Evolutionary conservation across 2,113 vertebrate species (phyloP).

Genomic region (Axis porcinus): DNA sequence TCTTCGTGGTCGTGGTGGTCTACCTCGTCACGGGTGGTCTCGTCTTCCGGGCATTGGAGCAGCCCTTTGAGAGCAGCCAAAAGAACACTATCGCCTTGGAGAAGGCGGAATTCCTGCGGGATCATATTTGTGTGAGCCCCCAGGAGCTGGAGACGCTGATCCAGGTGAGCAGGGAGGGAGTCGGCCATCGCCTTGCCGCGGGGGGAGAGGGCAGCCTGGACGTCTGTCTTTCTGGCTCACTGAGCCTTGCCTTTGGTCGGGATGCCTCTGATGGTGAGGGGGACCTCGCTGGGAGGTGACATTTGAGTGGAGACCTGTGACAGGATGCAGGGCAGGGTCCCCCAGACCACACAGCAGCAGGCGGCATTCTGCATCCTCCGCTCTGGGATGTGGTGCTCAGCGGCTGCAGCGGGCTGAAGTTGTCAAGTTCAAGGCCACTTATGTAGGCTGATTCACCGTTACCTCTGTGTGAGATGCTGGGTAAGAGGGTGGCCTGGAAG

Average conservation of each 20-base stretch:
- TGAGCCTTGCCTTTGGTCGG: background rate
- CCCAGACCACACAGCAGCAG: accelerated
- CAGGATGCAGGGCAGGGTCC: no score
- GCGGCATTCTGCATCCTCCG: no score
- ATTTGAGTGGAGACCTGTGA: background rate
- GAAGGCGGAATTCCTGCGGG: conserved; percentile 91
- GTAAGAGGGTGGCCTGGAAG: background rate
- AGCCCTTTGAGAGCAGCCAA: conserved; percentile 92
- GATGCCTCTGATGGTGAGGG: background rate
- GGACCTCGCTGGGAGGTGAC: background rate
- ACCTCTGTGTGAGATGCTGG: background rate
- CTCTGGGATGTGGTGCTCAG: background rate
- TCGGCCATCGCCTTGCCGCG: accelerated
- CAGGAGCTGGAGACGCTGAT: conserved; percentile 92
- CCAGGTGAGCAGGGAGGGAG: conserved; percentile 82
- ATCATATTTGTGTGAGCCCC: conserved; percentile 88
- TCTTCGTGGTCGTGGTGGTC: conserved; percentile 94
- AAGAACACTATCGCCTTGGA: conserved; percentile 91
- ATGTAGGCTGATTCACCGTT: background rate
- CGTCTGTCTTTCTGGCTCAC: background rate
- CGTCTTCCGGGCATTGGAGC: conserved; percentile 91
- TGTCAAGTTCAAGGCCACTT: background rate
- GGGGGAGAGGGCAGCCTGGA: background rate
- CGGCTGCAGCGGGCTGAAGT: background rate
- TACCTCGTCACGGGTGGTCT: conserved; percentile 94